phyloP scores from a whole-genome alignment of 2,888 invertebrate genomes.

The Thymelicus lineola region DNA sequence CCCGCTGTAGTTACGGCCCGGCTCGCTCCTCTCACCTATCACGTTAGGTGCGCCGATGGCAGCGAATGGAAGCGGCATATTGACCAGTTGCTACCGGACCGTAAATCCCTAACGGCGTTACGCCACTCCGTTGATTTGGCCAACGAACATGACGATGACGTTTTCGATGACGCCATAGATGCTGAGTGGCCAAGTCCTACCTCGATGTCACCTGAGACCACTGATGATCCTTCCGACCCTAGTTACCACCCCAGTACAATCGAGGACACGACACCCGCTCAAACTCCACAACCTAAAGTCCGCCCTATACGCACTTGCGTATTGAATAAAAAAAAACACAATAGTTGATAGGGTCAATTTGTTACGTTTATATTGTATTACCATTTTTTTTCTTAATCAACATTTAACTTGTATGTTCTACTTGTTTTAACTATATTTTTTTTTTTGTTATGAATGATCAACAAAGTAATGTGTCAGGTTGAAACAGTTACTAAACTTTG shows the following conservation, averaged over 20 bases:
- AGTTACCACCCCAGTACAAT: background rate
- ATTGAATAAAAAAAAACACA: background rate
- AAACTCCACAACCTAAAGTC: background rate
- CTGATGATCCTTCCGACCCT: background rate
- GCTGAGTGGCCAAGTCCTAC: background rate
- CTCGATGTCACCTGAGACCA: background rate
- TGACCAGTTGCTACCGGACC: slow-evolving; percentile 9
- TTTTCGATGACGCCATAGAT: background rate
- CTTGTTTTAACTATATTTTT: too few species aligned
- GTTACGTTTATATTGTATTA: background rate
- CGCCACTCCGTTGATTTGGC: background rate
- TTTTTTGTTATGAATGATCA: too few species aligned
- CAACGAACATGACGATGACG: background rate
- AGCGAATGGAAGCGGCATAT: slow-evolving; percentile 19
- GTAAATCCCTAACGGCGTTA: background rate
- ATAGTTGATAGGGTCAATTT: background rate
- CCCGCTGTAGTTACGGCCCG: slow-evolving; percentile 3
- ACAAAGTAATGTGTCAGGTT: too few species aligned
- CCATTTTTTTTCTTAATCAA: too few species aligned
- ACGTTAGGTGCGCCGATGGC: background rate
- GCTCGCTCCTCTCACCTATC: slow-evolving; percentile 15
- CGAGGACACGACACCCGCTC: background rate
- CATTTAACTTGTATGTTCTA: too few species aligned
- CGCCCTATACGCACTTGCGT: slow-evolving; percentile 1
- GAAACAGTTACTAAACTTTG: too few species aligned